A percentile compares a stretch with the other conserved stretches of the same genome.
Conservation (phyloP, 2,797 vertebrate species). For the Pagetopsis macropterus region DNA sequence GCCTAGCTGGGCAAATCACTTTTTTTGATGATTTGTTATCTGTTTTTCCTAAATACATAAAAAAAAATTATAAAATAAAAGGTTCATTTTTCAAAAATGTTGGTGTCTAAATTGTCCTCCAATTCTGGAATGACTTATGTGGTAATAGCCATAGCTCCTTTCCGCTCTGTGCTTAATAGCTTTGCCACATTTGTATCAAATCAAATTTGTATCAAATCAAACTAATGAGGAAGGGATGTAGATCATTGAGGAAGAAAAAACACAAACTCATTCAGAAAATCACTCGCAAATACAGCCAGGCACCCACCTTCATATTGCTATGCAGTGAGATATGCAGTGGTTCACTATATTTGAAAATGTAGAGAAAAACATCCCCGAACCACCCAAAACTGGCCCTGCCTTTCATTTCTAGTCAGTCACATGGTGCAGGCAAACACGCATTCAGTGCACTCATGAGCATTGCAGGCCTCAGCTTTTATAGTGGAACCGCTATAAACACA, state of each 20-base stretch:
- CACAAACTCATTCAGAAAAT: background rate
- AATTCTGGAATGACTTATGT: background rate
- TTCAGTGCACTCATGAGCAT: slow-evolving; percentile 2
- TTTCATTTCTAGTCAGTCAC: slow-evolving; percentile 33
- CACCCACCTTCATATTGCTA: slow-evolving; percentile 26
- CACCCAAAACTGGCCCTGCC: slow-evolving; percentile 11
- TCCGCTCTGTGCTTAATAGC: slow-evolving; percentile 37
- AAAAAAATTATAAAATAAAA: no score
- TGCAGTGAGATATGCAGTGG: slow-evolving; percentile 34
- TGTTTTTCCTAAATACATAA: no score
- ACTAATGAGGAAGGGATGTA: slow-evolving; percentile 45
- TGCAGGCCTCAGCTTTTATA: slow-evolving; percentile 19
- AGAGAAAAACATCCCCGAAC: slow-evolving; percentile 42
- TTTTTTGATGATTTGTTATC: no score
- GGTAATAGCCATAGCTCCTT: slow-evolving; percentile 13
- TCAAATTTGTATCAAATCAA: no score
- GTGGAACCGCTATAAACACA: slow-evolving; percentile 22
- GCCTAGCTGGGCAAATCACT: no score
- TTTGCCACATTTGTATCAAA: slow-evolving; percentile 19
- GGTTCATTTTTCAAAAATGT: no score
- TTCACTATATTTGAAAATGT: slow-evolving; percentile 46
- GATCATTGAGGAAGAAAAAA: slow-evolving; percentile 28
- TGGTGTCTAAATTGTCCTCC: no score
- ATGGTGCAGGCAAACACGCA: slow-evolving; percentile 15
- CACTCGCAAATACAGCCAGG: slow-evolving; percentile 1